Evolutionary conservation across 2,888 invertebrate genomes (phyloP).

Genomic region (Eupeodes luniger): DNA sequence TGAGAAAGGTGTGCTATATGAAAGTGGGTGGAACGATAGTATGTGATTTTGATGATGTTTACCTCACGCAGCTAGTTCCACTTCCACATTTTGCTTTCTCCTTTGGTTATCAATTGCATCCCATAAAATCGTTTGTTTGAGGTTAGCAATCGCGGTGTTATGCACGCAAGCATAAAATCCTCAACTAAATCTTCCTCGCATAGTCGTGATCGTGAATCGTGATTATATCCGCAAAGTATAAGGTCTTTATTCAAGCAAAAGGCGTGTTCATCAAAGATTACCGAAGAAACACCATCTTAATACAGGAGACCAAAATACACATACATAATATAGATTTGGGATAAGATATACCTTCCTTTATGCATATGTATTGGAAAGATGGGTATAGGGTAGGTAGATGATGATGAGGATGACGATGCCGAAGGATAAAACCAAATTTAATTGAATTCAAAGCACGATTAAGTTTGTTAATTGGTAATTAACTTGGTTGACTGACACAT

Average conservation of each 20-base stretch:
- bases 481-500: constrained; percentile 37
- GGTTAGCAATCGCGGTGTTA: not conserved
- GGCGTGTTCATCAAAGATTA: not conserved
- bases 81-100: not conserved
- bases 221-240: not conserved
- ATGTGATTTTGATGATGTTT: constrained; percentile 45
- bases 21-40: not conserved
- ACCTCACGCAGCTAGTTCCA: constrained; percentile 24
- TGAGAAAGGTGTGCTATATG: too few relatives aligned
- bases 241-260: constrained; percentile 47
- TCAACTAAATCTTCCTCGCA: constrained; percentile 45
- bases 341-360: too few relatives aligned
- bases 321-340: too few relatives aligned
- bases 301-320: too few relatives aligned
- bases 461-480: constrained; percentile 63
- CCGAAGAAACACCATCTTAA: not conserved
- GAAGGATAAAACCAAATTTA: constrained; percentile 42
- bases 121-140: not conserved
- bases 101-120: not conserved
- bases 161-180: constrained; percentile 58
- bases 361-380: not conserved
- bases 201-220: too few relatives aligned
- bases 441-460: constrained; percentile 64
- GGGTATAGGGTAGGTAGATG: not conserved
- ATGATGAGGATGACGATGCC: constrained; percentile 35